Percentiles rank a stretch among this genome's conserved stretches.
Evolutionary conservation across 2,113 vertebrate genomes (phyloP).

Genomic region (Agelaius phoeniceus): DNA sequence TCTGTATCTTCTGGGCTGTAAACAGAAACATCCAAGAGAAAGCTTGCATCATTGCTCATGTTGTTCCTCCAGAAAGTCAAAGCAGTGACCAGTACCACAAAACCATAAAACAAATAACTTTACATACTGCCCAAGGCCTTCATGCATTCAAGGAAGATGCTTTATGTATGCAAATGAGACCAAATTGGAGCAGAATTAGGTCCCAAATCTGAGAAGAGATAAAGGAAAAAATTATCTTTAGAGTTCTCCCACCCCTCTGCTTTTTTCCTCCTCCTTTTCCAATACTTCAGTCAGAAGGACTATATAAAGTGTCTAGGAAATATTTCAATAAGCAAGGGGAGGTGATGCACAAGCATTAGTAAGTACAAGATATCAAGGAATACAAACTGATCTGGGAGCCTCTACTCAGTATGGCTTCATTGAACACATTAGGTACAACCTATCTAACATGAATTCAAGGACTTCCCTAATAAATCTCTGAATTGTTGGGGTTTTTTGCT

Average conservation of each 20-base stretch:
- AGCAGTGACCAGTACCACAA: not conserved
- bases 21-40: not conserved
- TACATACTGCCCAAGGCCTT: not conserved
- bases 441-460: not conserved
- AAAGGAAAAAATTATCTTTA: not conserved
- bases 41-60: not conserved
- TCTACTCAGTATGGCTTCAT: not conserved
- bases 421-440: not conserved
- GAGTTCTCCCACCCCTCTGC: not conserved
- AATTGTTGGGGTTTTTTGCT: not conserved
- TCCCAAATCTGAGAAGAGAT: not conserved
- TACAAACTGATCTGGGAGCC: not conserved
- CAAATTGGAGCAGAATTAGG: not conserved
- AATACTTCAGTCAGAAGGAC: not conserved
- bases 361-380: not conserved
- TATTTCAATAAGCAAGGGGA: not conserved
- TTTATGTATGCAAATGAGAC: not conserved
- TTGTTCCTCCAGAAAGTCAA: not conserved
- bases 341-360: not conserved
- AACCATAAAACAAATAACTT: not conserved
- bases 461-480: not conserved
- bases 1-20: not conserved
- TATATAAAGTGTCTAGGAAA: not conserved
- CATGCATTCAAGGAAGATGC: not conserved
- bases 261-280: not conserved